Evolutionary conservation across 2,113 vertebrate species (phyloP).

Genomic region (Malurus cyaneus): DNA sequence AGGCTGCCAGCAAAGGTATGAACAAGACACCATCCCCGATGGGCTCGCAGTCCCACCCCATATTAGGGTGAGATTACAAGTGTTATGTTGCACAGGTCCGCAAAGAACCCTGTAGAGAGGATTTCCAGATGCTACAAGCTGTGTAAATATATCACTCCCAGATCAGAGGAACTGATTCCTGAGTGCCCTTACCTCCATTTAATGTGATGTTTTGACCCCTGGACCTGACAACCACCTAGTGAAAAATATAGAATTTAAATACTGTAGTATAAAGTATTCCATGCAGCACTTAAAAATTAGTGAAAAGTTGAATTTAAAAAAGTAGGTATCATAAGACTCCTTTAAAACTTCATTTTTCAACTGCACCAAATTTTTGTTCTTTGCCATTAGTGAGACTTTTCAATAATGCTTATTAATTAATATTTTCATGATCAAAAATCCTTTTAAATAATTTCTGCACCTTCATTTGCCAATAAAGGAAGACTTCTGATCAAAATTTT

Average conservation of each 20-base stretch:
- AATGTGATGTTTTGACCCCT: background rate
- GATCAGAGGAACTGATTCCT: background rate
- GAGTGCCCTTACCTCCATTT: background rate
- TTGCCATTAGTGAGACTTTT: background rate
- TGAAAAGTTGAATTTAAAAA: background rate
- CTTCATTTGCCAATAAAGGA: slow-evolving; percentile 12
- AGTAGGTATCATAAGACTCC: background rate
- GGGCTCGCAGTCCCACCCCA: background rate
- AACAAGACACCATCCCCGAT: background rate
- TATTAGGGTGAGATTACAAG: background rate
- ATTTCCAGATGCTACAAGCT: background rate
- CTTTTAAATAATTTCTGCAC: background rate
- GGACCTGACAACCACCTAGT: background rate
- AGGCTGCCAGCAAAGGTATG: background rate
- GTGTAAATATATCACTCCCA: background rate
- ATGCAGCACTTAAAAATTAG: background rate
- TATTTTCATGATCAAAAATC: slow-evolving; percentile 24
- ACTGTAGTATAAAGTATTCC: fast-evolving
- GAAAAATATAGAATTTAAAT: background rate
- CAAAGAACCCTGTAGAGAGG: background rate
- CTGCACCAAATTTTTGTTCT: background rate
- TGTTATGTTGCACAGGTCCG: fast-evolving
- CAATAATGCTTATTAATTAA: background rate
- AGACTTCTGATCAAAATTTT: background rate
- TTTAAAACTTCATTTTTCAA: background rate